Evolutionary conservation across 2,797 vertebrate species (phyloP).

Genomic region (Cynopterus sphinx): DNA sequence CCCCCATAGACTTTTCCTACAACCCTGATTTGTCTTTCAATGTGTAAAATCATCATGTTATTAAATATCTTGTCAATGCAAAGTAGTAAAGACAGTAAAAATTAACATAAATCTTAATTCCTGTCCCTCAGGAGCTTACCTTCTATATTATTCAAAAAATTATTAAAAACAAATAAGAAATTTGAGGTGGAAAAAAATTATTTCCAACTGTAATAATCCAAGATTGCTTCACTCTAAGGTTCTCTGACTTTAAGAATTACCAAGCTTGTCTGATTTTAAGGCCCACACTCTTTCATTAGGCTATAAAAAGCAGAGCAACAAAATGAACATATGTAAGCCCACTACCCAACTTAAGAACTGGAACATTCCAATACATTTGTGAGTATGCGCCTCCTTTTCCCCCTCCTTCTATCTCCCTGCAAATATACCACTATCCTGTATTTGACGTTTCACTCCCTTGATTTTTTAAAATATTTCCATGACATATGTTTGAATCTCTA

Average conservation of each 20-base stretch:
- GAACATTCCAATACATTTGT: background rate
- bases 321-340: background rate
- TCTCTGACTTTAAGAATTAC: background rate
- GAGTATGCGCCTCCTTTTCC: background rate
- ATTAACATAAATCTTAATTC: background rate
- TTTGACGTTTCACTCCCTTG: background rate
- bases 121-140: background rate
- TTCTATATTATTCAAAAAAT: slow-evolving; percentile 35
- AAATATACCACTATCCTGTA: background rate
- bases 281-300: background rate
- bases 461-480: background rate
- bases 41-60: background rate
- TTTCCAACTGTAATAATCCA: background rate
- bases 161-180: slow-evolving; percentile 28
- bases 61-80: background rate
- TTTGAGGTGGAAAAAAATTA: background rate
- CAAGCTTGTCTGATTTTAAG: background rate
- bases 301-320: background rate
- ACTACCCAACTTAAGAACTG: background rate
- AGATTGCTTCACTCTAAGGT: background rate
- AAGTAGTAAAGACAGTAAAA: background rate
- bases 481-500: background rate
- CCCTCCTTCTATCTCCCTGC: background rate
- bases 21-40: background rate
- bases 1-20: background rate